Percentiles rank a stretch among this genome's conserved stretches.
Conservation (phyloP, 1,140 invertebrate genomes). For the Pollicipes pollicipes region DNA sequence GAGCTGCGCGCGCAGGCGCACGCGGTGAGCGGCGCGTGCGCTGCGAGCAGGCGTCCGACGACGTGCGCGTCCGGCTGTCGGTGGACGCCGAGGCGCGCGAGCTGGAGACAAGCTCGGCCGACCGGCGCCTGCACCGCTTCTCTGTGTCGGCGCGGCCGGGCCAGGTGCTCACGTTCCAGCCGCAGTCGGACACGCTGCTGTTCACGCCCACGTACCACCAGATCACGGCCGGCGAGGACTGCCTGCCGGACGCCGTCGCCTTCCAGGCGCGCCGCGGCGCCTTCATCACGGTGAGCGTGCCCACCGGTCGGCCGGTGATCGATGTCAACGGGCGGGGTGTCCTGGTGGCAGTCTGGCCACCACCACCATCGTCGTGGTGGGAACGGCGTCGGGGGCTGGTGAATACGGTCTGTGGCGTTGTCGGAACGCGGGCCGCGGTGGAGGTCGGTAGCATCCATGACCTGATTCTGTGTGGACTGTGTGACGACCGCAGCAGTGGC, state of each 20-base stretch:
- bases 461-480: no score
- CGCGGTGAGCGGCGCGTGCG: background rate
- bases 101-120: background rate
- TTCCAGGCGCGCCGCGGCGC: slow-evolving; percentile 36
- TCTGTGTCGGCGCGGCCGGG: background rate
- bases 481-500: no score
- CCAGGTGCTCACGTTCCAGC: slow-evolving; percentile 27
- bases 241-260: slow-evolving; percentile 40
- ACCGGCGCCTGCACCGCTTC: background rate
- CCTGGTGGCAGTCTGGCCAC: no score
- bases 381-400: no score
- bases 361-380: no score
- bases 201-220: slow-evolving; percentile 45
- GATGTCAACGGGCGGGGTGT: no score
- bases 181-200: slow-evolving; percentile 29
- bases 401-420: no score
- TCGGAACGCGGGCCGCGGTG: no score
- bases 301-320: no score
- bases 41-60: background rate
- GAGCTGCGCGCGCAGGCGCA: background rate
- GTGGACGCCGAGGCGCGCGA: background rate
- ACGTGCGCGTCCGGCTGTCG: background rate
- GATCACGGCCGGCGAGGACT: slow-evolving; percentile 48
- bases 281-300: slow-evolving; percentile 32
- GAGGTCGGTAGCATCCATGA: no score